Base-by-base conservation (phyloP, 2,888 invertebrate genomes). In the Pasiphila rectangulata region DNA sequence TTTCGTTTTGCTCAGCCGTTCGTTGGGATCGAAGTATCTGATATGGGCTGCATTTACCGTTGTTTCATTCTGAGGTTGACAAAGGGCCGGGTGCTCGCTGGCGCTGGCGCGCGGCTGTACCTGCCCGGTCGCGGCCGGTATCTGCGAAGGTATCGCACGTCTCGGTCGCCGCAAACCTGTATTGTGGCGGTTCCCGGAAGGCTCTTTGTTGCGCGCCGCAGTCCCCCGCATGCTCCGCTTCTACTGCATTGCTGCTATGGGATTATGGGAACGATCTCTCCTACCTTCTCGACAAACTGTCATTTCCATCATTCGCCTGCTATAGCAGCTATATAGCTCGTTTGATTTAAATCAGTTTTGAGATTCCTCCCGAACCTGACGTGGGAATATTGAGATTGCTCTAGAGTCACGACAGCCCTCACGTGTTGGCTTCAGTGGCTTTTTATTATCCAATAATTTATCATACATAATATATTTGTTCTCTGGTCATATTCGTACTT, bases 131-230 rank as follows among this genome's bases (percentile, higher is more conserved):
- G 71, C 69, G 67, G 72, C 61, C 75, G 75, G 82, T 86, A 85
- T 86, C 86, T 83, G 87, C 84, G 81, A 80, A 83, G 83, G 85
- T 86, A 85, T 85, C 84, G 87, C 87, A 85, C 85, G 86, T 84
- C n/a, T n/a, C 74, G 83, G 85, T 83, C 73, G 83, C 72, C 73
- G 81, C 87, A 81, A 87, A 87, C 87, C 86, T 80, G 87, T 87
- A 88, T 88, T 86, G 83, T 86, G 81, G 67, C 80, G 71, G 76
- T 87, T 87, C 87, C 85, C 73, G 85, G 87, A 88, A 87, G 82
- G 83, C 74, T 73, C 83, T 88, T 87, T 87, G 85, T 87, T 79
- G 69, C 71, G 61, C 67, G 75, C 85, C 85, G 84, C 68, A 62
- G 66, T 67, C 64, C 63, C 69, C 32, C 63, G 57, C 67, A 68